Base-by-base conservation (phyloP, 2,888 invertebrate species). In the Endotricha flammealis region DNA sequence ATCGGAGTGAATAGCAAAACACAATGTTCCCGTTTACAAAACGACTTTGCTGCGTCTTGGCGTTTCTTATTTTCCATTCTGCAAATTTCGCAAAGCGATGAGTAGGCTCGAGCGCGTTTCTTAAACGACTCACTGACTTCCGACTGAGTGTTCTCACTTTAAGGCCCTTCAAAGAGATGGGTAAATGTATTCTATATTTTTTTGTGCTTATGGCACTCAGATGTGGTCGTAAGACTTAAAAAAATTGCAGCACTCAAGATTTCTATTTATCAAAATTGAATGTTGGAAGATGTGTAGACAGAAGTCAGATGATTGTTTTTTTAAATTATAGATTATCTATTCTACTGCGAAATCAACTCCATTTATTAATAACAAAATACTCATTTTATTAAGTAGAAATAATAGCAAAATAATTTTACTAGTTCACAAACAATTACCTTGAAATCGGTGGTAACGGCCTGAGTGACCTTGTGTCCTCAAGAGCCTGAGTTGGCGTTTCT, bases 81-180 rank as follows among this genome's bases (percentile, higher is more conserved):
- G 25, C 16, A 13, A 14, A 24, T 27, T 32, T 33, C n/a, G 25
- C 16, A 33, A 25, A 33, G 17, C 16, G 32, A 10, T 33, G 32
- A 33, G 25, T 27, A 16, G 32, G 25, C 32, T 17, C 17, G 16
- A 24, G 23, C 32, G 32, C 32, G 5, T 33, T 32, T 33, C 32
- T 33, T 14, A 10, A 25, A 25, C 25, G 25, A 33, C 14, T 33
- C 32, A 27, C 25, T 33, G 32, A 33, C 32, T 33, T 33, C 25
- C 16, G 12, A 17, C 13, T 25, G 25, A 31, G 20, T 8, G 6
- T 20, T 20, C 32, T 16, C 11, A 8, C 27, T 13, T 14, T 24
- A 14, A 25, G 20, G 14, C 13, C 13, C 13, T 16, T 32, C 24
- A 33, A 33, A 33, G 20, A 20, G 20, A 8, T 20, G 20, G 25